phyloP scores from a whole-genome alignment of 2,888 invertebrate genomes.

The Argyresthia albistria region DNA sequence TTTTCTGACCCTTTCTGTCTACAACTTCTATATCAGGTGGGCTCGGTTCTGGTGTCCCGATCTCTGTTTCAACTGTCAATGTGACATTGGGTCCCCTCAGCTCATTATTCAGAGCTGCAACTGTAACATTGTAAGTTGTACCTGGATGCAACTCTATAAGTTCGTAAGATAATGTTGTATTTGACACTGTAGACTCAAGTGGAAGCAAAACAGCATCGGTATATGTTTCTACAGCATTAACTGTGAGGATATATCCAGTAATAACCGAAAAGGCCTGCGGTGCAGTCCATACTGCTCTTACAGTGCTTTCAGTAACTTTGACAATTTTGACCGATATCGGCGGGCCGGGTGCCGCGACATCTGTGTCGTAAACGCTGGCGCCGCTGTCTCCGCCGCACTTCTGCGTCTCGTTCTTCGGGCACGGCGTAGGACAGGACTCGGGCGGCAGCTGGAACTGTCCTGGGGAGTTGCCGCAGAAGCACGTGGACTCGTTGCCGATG shows the following conservation, averaged over 20 bases:
- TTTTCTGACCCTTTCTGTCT: constrained; percentile 72
- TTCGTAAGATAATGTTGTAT: constrained; percentile 69
- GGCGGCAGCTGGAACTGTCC: constrained; percentile 51
- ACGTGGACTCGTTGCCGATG: constrained; percentile 52
- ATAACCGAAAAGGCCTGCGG: constrained; percentile 69
- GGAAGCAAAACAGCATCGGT: constrained; percentile 60
- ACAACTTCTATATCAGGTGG: constrained; percentile 79
- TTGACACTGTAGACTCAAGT: constrained; percentile 73
- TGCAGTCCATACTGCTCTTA: constrained; percentile 72
- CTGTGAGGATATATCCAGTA: constrained; percentile 69
- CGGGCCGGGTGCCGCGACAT: constrained; percentile 77
- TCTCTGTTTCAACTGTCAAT: constrained; percentile 76
- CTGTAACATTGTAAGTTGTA: constrained; percentile 81
- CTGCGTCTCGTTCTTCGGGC: constrained; percentile 73
- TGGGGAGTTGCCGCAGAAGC: constrained; percentile 56
- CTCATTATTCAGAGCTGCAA: constrained; percentile 76
- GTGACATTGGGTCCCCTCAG: constrained; percentile 73
- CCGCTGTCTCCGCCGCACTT: constrained; percentile 77
- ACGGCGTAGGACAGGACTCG: constrained; percentile 68
- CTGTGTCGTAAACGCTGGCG: constrained; percentile 79
- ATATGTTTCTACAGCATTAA: constrained; percentile 69
- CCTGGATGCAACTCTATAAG: constrained; percentile 80
- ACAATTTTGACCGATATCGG: constrained; percentile 73
- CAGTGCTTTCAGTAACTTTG: constrained; percentile 75
- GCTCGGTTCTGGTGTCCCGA: constrained; percentile 79